Base-by-base conservation (phyloP, 2,113 vertebrate genomes). In the Diphyllodes magnificus region DNA sequence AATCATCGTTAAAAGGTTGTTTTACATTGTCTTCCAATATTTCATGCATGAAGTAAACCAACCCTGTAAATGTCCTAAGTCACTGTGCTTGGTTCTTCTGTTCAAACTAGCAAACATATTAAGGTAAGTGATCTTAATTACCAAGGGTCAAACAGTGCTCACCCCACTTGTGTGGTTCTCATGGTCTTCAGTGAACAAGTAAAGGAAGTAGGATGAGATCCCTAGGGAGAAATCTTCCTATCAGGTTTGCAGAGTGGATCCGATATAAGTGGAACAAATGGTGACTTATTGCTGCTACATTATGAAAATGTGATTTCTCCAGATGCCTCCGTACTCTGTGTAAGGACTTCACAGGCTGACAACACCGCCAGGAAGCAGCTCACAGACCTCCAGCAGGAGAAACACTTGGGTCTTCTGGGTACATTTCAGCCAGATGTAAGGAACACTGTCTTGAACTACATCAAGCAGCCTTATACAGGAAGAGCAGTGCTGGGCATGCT, bases 101-200 rank as follows among this genome's bases (percentile, higher is more conserved):
- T 94, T 93, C 85, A 94, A 95, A 95, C 82, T 94, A 92, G 86
- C 76, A 96, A 95, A 92, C 92, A 53, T 96, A 96, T 81, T 88
- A 93, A 92, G 71, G 90, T 96, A 97, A 97, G 93, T 97, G 96
- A 97, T 97, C 94, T 93, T 97, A 94, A 97, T 96, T 96, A 96
- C 90, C 92, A 93, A 88, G 51, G 96, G 96, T 96, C 96, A 97
- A 93, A 90, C 69, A 80, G 64, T 24, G 65, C 64, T 96, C 96
- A 96, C 82, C 76, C 88, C 85, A 78, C 53, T 92, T 90, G 85
- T 86, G 83, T 64, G 76, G 45, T 90, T 94, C 93, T 95, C 78
- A 51, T 87, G 70, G 93, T 82, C 91, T 90, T 90, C 90, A 81
- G 69, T 13, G 88, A 96, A 49, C n/a, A 60, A 95, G 39, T 49